Conservation (phyloP, 2,797 vertebrate genomes). For the Prionace glauca region DNA sequence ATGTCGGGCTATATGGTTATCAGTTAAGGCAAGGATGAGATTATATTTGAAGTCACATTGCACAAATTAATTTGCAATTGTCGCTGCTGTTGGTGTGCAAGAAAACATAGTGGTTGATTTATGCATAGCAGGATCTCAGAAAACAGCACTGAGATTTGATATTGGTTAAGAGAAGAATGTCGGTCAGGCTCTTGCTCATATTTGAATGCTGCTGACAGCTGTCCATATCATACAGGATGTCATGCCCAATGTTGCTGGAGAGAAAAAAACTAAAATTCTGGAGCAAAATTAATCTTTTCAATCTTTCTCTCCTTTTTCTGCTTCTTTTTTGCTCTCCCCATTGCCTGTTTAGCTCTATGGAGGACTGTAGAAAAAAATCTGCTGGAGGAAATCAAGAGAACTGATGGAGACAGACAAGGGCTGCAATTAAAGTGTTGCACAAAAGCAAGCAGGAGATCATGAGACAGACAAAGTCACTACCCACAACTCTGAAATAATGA, state of each 20-base stretch:
- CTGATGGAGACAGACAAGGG: not conserved
- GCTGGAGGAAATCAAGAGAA: not conserved
- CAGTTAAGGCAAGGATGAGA: too few species aligned
- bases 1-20: not conserved
- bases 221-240: not conserved
- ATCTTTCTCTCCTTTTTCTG: not conserved
- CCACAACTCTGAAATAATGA: not conserved
- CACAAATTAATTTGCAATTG: not conserved
- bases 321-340: not conserved
- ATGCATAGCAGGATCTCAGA: not conserved
- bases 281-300: not conserved
- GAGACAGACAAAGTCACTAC: not conserved
- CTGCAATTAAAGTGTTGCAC: not conserved
- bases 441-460: not conserved
- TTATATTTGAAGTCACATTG: not conserved
- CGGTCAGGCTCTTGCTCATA: not conserved
- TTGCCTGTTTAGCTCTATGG: not conserved
- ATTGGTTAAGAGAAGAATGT: not conserved
- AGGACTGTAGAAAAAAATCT: not conserved
- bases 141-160: not conserved
- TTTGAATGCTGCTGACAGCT: not conserved
- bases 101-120: not conserved
- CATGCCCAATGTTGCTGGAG: not conserved
- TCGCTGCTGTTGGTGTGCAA: too few species aligned
- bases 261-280: not conserved